These are phyloP conservation scores for Lepidocyrtinus sp. DNA, from an alignment of 2,888 invertebrate species.

Conservation along the genomic window DNA sequence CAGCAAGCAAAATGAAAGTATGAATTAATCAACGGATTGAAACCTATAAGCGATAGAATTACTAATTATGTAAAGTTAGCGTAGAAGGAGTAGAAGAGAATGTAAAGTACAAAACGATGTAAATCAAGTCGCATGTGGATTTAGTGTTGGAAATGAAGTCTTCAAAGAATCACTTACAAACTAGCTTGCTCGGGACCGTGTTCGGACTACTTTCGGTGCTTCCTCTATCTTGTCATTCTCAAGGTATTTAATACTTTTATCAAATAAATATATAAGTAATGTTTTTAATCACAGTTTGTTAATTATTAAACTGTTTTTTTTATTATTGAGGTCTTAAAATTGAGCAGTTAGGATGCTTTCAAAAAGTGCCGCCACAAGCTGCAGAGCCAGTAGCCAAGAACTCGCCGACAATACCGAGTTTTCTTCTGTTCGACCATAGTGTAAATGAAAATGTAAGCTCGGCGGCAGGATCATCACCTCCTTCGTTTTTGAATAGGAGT, in stretches of 20 bases:
- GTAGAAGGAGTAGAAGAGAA: neutral
- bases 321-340: constrained; percentile 37
- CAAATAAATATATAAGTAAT: too few relatives aligned
- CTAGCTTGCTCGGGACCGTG: neutral
- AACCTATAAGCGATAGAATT: too few relatives aligned
- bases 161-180: neutral
- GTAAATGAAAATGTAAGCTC: neutral
- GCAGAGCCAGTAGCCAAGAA: constrained; percentile 6
- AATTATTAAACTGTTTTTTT: neutral
- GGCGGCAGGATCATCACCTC: neutral
- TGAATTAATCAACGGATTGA: too few relatives aligned
- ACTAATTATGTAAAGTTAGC: neutral
- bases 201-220: neutral
- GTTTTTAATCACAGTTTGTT: too few relatives aligned
- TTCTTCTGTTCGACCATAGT: constrained; percentile 33
- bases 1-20: too few relatives aligned
- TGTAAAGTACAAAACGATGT: constrained; percentile 4
- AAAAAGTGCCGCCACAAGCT: constrained; percentile 47
- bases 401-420: constrained; percentile 33
- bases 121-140: neutral
- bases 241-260: too few relatives aligned
- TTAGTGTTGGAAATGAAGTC: neutral
- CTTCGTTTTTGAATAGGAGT: neutral
- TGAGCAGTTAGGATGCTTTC: constrained; percentile 52
- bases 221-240: neutral